Base-by-base conservation (phyloP, 2,888 invertebrate genomes). In the Acanthoscelides obtectus region DNA sequence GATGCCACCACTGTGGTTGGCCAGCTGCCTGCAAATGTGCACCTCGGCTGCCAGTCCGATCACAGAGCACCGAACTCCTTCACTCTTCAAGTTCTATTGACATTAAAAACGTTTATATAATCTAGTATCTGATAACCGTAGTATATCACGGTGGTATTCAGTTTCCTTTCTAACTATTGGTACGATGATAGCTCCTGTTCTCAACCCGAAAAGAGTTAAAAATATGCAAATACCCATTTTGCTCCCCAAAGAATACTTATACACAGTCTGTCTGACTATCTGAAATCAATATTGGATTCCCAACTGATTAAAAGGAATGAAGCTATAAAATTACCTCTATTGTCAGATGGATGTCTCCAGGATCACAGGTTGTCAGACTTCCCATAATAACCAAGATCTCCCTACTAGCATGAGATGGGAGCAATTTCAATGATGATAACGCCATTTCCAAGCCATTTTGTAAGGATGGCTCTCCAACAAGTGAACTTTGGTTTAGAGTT, bases 11-110 rank as follows among this genome's bases (percentile, higher is more conserved):
- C 99, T 99, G 77, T 93, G 91, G 79, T 91, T 90, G 71, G 96
- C 94, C 75, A 99, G 86, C 81, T 92, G 91, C 79, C 94, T 93
- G 83, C 96, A 98, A 27, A 99, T 92, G 77, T 94, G 91, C 12
- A 99, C 93, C 88, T 99, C 99, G 0, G 99, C 99, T 3, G 98
- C 94, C 68, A 99, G 86, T 64, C 98, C 97, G 80, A 99, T 95
- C 0, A 99, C 94, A 19, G 98, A 98, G 83, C 96, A 97, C 71
- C 98, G 89, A 67, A 99, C 92, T 67, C 95, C 94, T 85, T 90
- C 94, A 63, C 87, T 88, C 86, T 95, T 95, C 70, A 96, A 84
- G 67, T 84, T 85, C 91, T 93, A 79, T n/a, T n/a, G n/a, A n/a
- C n/a, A n/a, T n/a, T n/a, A n/a, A n/a, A n/a, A n/a, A n/a, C n/a